phyloP scores from a whole-genome alignment of 2,797 vertebrate species.

The Nyctibius grandis region DNA sequence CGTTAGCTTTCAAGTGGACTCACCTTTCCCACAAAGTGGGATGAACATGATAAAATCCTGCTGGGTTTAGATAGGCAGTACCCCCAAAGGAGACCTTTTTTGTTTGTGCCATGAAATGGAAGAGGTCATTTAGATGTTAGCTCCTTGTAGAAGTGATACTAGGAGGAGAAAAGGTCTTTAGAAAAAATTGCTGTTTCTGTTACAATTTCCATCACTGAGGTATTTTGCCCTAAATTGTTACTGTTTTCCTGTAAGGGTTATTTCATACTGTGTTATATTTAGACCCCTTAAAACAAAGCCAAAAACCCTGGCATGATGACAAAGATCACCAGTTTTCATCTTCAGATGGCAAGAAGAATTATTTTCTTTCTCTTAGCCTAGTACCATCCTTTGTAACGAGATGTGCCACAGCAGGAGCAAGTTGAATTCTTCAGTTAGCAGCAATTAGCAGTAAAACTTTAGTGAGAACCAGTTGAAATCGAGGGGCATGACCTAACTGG shows the following conservation, averaged over 20 bases:
- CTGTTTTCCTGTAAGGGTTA: background rate
- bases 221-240: background rate
- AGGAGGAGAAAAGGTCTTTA: background rate
- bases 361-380: background rate
- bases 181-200: background rate
- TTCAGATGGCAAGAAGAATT: background rate
- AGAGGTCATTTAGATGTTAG: background rate
- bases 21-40: background rate
- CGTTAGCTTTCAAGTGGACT: background rate
- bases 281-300: background rate
- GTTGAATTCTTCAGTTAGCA: background rate
- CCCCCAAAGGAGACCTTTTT: background rate
- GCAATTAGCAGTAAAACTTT: conserved; percentile 4
- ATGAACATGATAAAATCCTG: background rate
- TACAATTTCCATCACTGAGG: background rate
- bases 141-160: background rate
- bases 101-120: background rate
- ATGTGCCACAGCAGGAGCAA: background rate
- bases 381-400: background rate
- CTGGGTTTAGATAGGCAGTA: background rate
- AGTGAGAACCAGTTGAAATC: background rate
- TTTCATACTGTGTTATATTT: background rate
- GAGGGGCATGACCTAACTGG: background rate
- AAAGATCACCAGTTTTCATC: background rate
- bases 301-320: background rate